Conservation (phyloP, 2,888 invertebrate species). For the Bugula neritina region DNA sequence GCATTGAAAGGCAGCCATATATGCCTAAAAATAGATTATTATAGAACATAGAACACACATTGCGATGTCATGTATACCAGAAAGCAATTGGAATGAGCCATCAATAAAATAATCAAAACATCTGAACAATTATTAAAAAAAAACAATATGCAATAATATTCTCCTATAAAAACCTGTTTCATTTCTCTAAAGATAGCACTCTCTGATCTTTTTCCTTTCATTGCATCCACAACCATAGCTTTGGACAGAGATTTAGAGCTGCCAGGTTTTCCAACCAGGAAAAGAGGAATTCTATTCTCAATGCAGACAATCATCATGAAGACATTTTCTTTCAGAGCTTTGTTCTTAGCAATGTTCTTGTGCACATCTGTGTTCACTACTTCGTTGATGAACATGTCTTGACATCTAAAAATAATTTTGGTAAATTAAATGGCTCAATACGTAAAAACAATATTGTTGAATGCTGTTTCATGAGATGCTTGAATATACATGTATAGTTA, state of each 20-base stretch:
- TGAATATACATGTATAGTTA: no score
- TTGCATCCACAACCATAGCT: conserved; percentile 31
- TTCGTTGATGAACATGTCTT: conserved; percentile 31
- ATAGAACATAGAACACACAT: no score
- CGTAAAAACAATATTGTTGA: no score
- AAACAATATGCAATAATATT: no score
- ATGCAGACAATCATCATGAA: conserved; percentile 34
- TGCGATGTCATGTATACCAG: no score
- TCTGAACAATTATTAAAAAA: no score
- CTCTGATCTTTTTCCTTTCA: conserved; percentile 31
- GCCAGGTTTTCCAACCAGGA: conserved; percentile 34
- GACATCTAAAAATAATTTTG: conserved; percentile 28
- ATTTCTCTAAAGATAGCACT: conserved; percentile 28
- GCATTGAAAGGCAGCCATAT: conserved; percentile 31
- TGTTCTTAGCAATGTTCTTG: conserved; percentile 32
- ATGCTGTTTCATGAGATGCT: no score
- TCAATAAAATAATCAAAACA: no score
- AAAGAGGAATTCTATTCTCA: conserved; percentile 33
- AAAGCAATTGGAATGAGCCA: no score
- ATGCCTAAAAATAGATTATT: conserved; percentile 9
- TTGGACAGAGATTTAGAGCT: conserved; percentile 34
- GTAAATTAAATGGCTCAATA: no score
- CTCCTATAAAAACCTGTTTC: conserved; percentile 27
- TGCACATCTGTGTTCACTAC: conserved; percentile 21
- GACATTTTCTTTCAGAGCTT: conserved; percentile 32